Percentiles rank a stretch among this genome's conserved stretches.
phyloP scores from a whole-genome alignment of 2,888 invertebrate species.

The Cheilosia vernalis region DNA sequence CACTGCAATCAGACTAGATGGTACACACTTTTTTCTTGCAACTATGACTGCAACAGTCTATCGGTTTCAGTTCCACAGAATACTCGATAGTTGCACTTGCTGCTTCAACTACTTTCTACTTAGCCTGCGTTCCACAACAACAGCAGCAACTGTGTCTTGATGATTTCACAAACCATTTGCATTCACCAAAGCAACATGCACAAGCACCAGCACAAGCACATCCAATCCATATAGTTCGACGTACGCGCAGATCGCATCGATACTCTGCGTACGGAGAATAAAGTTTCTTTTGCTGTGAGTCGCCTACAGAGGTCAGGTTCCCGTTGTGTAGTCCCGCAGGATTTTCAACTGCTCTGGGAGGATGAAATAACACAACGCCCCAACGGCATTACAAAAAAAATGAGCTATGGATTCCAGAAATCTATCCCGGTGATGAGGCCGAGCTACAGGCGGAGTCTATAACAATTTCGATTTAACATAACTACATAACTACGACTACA shows the following conservation, averaged over 20 bases:
- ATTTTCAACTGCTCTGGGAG: slow-evolving; percentile 4
- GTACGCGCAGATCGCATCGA: slow-evolving; percentile 29
- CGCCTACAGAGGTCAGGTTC: slow-evolving; percentile 49
- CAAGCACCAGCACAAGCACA: neutral
- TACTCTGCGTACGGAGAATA: slow-evolving; percentile 35
- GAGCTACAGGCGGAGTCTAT: neutral
- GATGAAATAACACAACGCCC: slow-evolving; percentile 28
- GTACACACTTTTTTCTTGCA: neutral
- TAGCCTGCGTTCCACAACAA: slow-evolving; percentile 15
- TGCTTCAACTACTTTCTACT: slow-evolving; percentile 41
- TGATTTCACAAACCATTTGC: slow-evolving; percentile 35
- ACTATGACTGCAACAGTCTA: neutral
- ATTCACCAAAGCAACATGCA: slow-evolving; percentile 19
- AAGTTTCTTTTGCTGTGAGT: slow-evolving; percentile 24
- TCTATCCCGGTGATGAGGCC: neutral
- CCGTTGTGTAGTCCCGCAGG: slow-evolving; percentile 50
- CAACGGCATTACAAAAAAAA: slow-evolving; percentile 20
- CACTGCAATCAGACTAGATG: neutral
- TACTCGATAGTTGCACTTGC: slow-evolving; percentile 3
- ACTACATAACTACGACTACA: slow-evolving; percentile 1
- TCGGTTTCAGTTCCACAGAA: neutral
- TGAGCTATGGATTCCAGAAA: slow-evolving; percentile 21
- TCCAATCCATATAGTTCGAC: slow-evolving; percentile 19
- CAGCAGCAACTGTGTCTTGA: slow-evolving; percentile 9
- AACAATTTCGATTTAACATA: neutral